Conservation (phyloP, 2,888 invertebrate genomes). For the Dryadula phaetusa region DNA sequence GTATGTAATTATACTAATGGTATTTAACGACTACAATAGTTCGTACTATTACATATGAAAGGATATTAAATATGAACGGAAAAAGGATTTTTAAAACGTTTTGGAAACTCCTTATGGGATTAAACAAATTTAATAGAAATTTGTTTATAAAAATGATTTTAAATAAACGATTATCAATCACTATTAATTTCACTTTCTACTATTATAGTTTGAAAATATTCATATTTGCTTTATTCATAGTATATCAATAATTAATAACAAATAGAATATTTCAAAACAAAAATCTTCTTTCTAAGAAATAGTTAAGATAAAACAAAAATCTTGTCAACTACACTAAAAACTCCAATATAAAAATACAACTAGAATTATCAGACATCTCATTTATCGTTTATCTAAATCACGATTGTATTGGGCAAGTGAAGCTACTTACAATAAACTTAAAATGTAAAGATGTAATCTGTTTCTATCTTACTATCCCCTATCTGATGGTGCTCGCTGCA, state of each 20-base stretch:
- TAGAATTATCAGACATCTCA: conserved; percentile 35
- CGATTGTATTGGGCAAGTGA: conserved; percentile 44
- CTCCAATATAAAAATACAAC: conserved; percentile 18
- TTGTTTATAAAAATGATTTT: too few relatives aligned
- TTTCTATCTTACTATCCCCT: conserved; percentile 38
- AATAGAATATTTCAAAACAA: too few relatives aligned
- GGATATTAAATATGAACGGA: too few relatives aligned
- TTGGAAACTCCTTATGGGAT: too few relatives aligned
- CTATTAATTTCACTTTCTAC: too few relatives aligned
- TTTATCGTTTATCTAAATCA: conserved; percentile 44
- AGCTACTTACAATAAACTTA: conserved; percentile 46
- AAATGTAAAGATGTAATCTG: conserved; percentile 44
- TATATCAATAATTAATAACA: too few relatives aligned
- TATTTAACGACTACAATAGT: neutral
- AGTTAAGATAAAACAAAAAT: conserved; percentile 2
- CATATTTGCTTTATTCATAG: too few relatives aligned
- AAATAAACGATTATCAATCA: too few relatives aligned
- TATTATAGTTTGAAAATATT: too few relatives aligned
- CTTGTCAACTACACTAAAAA: neutral
- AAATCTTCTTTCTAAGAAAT: neutral
- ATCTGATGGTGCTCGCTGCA: conserved; percentile 42
- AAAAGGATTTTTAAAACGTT: too few relatives aligned
- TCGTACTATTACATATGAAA: too few relatives aligned
- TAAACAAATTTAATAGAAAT: too few relatives aligned
- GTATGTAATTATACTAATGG: conserved; percentile 5